Percentiles rank a stretch among this genome's conserved stretches.
Evolutionary conservation across 2,797 vertebrate genomes (phyloP).

Genomic region (Balearica regulorum): DNA sequence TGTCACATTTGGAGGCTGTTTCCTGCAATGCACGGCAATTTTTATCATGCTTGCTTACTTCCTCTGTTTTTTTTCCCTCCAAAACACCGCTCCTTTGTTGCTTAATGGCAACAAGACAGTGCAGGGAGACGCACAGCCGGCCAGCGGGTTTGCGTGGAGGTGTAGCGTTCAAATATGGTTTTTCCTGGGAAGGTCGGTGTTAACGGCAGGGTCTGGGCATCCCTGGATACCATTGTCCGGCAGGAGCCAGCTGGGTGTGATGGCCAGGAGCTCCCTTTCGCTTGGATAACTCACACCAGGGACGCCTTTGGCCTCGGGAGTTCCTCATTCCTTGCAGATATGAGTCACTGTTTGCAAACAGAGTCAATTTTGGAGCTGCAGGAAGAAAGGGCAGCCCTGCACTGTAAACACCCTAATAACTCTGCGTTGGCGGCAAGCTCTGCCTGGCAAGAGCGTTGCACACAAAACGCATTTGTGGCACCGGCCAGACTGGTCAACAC

Average conservation of each 20-base stretch:
- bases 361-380: background rate
- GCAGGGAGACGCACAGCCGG: background rate
- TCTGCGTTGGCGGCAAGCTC: background rate
- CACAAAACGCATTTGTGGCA: background rate
- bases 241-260: background rate
- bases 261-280: background rate
- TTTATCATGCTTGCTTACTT: background rate
- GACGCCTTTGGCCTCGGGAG: background rate
- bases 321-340: slow-evolving; percentile 17
- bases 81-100: background rate
- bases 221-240: background rate
- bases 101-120: background rate
- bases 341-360: slow-evolving; percentile 4
- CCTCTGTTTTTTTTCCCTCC: background rate
- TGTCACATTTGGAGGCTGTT: background rate
- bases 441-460: background rate
- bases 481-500: background rate
- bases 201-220: background rate
- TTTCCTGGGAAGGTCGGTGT: background rate
- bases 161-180: background rate
- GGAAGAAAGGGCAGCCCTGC: background rate
- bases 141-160: fast-evolving
- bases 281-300: background rate
- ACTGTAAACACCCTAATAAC: background rate
- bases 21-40: background rate